Base-by-base conservation (phyloP, 2,797 vertebrate genomes). In the Coreius guichenoti region DNA sequence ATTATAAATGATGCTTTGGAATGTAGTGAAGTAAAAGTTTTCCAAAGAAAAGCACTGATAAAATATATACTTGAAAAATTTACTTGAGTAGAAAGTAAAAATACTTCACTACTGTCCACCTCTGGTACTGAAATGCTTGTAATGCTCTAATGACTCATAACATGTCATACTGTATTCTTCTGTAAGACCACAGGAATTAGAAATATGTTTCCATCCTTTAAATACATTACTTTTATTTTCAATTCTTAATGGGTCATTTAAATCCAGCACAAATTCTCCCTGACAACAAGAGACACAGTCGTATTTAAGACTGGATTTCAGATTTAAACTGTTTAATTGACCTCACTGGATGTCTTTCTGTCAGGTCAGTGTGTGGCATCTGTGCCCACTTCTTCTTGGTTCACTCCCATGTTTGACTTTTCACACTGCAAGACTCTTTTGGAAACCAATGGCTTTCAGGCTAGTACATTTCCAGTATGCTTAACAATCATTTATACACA, bases 331-430 rank as follows among this genome's bases (percentile, higher is more conserved):
- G 58, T 65, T 73, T 36, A 36, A 26, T 26, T 61, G 3, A 81
- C 26, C 36, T 69, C 29, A 16, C 11, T 49, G 77, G 26, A 68
- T 80, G 31, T 76, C 39, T 85, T 23, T 21, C 43, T 58, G 72
- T 75, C 87, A 95, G 96, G 96, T 90, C 93, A 95, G 89, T 91
- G 92, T 89, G 89, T 96, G 13, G 61, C 93, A 43, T 85, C 92
- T 1, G 67, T 94, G 54, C 77, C 90, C 0, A 93, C 92, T 83
- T 83, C 83, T 36, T 94, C 94, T 1, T 3, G 84, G 5, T 80
- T 95, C 4, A 90, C 89, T 80, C 95, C 93, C 9, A 89, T 70
- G 12, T 96, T 96, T 80, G 92, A 95, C 88, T 89, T 96, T 77
- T 79, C 90, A 26, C 76, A 85, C 79, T 95, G 95, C 65, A 92